Evolutionary conservation across 1,140 invertebrate species (phyloP).

Genomic region (Phortica variegata): DNA sequence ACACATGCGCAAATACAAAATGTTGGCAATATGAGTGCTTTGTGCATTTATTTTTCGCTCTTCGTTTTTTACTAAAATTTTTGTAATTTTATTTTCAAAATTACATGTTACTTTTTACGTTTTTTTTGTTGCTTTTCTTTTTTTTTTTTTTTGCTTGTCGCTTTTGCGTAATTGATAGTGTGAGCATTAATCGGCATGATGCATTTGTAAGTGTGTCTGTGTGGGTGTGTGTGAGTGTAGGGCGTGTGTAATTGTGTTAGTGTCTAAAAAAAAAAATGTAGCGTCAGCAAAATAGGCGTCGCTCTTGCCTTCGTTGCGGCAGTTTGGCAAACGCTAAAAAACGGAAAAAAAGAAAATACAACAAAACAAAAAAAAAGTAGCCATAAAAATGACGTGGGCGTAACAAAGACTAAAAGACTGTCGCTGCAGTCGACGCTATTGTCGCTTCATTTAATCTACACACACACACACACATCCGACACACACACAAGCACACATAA

Average conservation of each 20-base stretch:
- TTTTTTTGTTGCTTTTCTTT: slow-evolving; percentile 8
- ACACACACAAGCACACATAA: slow-evolving; percentile 6
- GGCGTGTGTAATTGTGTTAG: slow-evolving; percentile 44
- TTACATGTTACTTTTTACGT: slow-evolving; percentile 8
- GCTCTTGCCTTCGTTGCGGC: too few species aligned
- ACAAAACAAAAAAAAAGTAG: slow-evolving; percentile 27
- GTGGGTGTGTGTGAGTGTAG: slow-evolving; percentile 12
- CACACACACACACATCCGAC: slow-evolving; percentile 11
- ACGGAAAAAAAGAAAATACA: slow-evolving; percentile 9
- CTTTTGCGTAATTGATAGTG: slow-evolving; percentile 53
- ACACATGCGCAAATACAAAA: neutral
- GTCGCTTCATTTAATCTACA: slow-evolving; percentile 16
- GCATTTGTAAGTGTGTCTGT: neutral
- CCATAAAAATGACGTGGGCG: slow-evolving; percentile 35
- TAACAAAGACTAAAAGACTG: neutral
- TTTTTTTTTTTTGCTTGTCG: slow-evolving; percentile 41
- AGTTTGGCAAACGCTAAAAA: too few species aligned
- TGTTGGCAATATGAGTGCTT: slow-evolving; percentile 3
- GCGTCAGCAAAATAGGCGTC: slow-evolving; percentile 9
- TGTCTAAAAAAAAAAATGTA: slow-evolving; percentile 19
- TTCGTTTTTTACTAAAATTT: slow-evolving; percentile 27
- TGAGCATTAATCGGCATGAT: slow-evolving; percentile 26
- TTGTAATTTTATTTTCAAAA: slow-evolving; percentile 42
- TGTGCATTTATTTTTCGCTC: slow-evolving; percentile 12
- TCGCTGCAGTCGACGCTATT: slow-evolving; percentile 12